Conservation (phyloP, 1,140 invertebrate species). For the Drosophila ercepeae region DNA sequence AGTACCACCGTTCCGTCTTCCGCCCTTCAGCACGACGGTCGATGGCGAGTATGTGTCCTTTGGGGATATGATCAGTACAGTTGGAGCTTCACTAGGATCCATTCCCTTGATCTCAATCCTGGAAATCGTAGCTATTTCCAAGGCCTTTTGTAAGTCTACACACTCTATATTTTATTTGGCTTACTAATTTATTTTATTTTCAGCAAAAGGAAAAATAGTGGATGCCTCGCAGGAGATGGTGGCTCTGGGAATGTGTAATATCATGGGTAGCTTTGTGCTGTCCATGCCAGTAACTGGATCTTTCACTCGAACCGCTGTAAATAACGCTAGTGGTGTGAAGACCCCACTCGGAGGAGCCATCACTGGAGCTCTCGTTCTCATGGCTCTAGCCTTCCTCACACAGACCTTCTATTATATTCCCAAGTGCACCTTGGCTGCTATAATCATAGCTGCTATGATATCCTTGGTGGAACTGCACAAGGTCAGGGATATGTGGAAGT, state of each 20-base stretch:
- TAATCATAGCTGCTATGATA: slow-evolving; percentile 92
- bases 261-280: slow-evolving; percentile 93
- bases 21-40: slow-evolving; percentile 87
- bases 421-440: slow-evolving; percentile 89
- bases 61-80: slow-evolving; percentile 86
- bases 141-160: slow-evolving; percentile 89
- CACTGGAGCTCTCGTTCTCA: slow-evolving; percentile 88
- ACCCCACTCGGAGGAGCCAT: slow-evolving; percentile 93
- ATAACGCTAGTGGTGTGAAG: slow-evolving; percentile 94
- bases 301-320: slow-evolving; percentile 95
- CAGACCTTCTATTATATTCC: slow-evolving; percentile 91
- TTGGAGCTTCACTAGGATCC: slow-evolving; percentile 88
- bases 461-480: slow-evolving; percentile 91
- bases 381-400: slow-evolving; percentile 89
- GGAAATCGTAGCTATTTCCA: slow-evolving; percentile 93
- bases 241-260: slow-evolving; percentile 92
- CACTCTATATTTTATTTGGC: neutral
- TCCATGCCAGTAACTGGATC: slow-evolving; percentile 96
- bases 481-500: slow-evolving; percentile 91
- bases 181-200: slow-evolving; percentile 39
- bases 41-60: slow-evolving; percentile 85
- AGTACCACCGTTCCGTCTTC: slow-evolving; percentile 86
- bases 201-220: slow-evolving; percentile 91
- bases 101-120: slow-evolving; percentile 91
- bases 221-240: slow-evolving; percentile 94